Percentiles rank a stretch among this genome's conserved stretches.
Evolutionary conservation across 2,113 vertebrate genomes (phyloP).

Genomic region (Thunnus maccoyii): DNA sequence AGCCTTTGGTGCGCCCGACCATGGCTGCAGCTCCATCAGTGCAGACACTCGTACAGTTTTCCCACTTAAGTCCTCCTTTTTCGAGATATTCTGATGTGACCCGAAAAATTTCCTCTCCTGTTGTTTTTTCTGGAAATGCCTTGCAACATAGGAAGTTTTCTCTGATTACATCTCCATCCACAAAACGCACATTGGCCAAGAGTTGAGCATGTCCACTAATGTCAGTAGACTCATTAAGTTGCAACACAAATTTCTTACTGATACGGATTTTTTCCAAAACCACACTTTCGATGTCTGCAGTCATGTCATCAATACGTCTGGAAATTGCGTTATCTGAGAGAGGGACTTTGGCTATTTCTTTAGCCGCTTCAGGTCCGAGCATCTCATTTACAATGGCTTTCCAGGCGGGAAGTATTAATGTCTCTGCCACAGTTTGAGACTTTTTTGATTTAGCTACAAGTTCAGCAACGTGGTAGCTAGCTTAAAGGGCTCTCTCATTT

Average conservation of each 20-base stretch:
- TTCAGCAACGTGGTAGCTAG: slow-evolving; percentile 1
- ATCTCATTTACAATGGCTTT: background rate
- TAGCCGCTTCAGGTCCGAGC: background rate
- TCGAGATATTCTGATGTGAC: slow-evolving; percentile 43
- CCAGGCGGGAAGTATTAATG: background rate
- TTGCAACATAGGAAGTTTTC: slow-evolving; percentile 4
- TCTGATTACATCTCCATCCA: background rate
- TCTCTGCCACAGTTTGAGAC: background rate
- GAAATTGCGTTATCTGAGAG: background rate
- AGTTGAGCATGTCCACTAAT: background rate
- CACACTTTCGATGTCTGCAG: background rate
- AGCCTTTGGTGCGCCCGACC: background rate
- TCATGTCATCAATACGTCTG: slow-evolving; percentile 13
- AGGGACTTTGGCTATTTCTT: background rate
- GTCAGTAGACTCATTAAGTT: background rate
- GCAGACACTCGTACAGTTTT: slow-evolving; percentile 35
- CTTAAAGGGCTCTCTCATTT: slow-evolving; percentile 16
- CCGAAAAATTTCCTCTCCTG: slow-evolving; percentile 24
- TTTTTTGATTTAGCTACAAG: too few relatives aligned
- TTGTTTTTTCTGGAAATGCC: background rate
- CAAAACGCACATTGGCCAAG: too few relatives aligned
- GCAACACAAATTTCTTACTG: slow-evolving; percentile 22
- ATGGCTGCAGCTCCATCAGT: slow-evolving; percentile 25
- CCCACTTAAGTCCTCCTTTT: background rate
- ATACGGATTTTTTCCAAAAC: background rate